Evolutionary conservation across 2,113 vertebrate species (phyloP).

Genomic region (Phrynosoma blainvillii): DNA sequence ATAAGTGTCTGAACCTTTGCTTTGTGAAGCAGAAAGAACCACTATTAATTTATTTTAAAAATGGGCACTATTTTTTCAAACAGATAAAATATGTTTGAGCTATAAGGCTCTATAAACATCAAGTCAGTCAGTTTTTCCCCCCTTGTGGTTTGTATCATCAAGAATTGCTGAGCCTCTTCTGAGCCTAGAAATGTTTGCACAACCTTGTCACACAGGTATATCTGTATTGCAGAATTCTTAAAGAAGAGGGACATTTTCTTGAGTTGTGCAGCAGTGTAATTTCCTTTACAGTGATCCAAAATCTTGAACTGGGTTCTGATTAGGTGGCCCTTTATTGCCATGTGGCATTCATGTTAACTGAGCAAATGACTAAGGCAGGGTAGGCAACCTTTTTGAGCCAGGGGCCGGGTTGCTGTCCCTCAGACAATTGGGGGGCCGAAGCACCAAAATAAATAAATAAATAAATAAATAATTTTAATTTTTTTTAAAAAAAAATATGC

Average conservation of each 20-base stretch:
- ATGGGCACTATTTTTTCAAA: slow-evolving; percentile 60
- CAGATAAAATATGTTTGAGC: slow-evolving; percentile 68
- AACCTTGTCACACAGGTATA: slow-evolving; percentile 40
- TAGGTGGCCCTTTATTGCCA: slow-evolving; percentile 9
- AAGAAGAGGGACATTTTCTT: background rate
- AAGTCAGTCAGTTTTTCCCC: slow-evolving; percentile 56
- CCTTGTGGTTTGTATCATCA: slow-evolving; percentile 60
- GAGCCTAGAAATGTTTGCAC: slow-evolving; percentile 62
- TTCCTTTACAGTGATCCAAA: background rate
- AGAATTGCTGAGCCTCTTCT: slow-evolving; percentile 54
- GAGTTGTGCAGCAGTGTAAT: background rate
- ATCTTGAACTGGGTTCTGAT: background rate
- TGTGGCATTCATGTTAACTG: background rate
- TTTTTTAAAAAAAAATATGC: no score
- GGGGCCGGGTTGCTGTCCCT: no score
- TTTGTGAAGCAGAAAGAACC: slow-evolving; percentile 57
- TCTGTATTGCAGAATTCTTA: background rate
- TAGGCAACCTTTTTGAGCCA: no score
- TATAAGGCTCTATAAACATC: slow-evolving; percentile 66
- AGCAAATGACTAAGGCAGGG: rapidly evolving
- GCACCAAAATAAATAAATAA: no score
- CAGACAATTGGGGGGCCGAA: no score
- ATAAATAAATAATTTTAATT: no score
- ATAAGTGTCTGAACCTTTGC: slow-evolving; percentile 53
- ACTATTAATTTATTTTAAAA: slow-evolving; percentile 64